Conservation (phyloP, 1,140 invertebrate genomes). For the Halictus rubicundus region DNA sequence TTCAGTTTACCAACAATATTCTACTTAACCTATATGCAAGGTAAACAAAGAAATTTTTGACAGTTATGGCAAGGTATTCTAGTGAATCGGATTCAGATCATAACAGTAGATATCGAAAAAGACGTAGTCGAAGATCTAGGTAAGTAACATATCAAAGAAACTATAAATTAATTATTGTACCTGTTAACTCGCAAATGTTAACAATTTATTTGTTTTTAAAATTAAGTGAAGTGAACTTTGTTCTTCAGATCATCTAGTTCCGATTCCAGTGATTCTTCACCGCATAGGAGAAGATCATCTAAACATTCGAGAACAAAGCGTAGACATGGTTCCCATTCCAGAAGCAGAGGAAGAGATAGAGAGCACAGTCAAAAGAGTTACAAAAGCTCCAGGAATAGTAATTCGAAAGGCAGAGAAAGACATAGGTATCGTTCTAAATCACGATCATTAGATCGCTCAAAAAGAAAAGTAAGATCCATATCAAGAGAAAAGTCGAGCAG, state of each 20-base stretch:
- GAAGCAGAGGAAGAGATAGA: slow-evolving; percentile 72
- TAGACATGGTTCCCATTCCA: slow-evolving; percentile 72
- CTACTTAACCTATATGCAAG: neutral
- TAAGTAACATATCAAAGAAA: slow-evolving; percentile 36
- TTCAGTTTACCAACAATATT: neutral
- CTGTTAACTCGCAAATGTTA: neutral
- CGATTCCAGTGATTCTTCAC: slow-evolving; percentile 72
- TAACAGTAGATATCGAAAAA: slow-evolving; percentile 71
- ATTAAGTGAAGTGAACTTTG: neutral
- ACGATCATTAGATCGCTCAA: slow-evolving; percentile 68
- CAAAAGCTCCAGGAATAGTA: slow-evolving; percentile 69
- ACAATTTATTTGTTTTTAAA: slow-evolving; percentile 9
- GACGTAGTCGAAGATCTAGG: slow-evolving; percentile 74
- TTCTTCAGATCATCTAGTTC: slow-evolving; percentile 74
- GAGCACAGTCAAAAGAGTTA: slow-evolving; percentile 65
- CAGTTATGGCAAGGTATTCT: slow-evolving; percentile 75
- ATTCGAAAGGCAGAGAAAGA: slow-evolving; percentile 73
- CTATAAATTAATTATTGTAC: neutral
- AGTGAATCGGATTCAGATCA: slow-evolving; percentile 77
- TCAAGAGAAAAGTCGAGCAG: slow-evolving; percentile 78
- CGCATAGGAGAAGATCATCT: slow-evolving; percentile 71
- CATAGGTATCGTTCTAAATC: slow-evolving; percentile 72
- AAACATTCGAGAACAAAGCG: slow-evolving; percentile 74
- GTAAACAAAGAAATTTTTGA: slow-evolving; percentile 1
- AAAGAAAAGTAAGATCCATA: slow-evolving; percentile 71